Evolutionary conservation across 2,888 invertebrate genomes (phyloP).

Genomic region (Tinea trinotella): DNA sequence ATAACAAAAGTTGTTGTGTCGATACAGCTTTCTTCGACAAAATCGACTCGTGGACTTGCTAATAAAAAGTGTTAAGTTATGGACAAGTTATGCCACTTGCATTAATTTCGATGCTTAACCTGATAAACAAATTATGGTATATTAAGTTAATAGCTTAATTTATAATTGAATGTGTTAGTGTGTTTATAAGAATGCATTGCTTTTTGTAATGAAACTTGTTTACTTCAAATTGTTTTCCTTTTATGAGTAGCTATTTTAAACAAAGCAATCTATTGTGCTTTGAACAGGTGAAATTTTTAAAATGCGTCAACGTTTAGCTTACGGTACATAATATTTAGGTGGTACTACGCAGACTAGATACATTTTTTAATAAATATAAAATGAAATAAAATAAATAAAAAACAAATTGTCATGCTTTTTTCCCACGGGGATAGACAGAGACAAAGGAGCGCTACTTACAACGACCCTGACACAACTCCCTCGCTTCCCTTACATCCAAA

Average conservation of each 20-base stretch:
- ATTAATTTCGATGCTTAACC: slow-evolving; percentile 72
- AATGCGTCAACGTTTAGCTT: not conserved
- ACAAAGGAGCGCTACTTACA: too few species aligned
- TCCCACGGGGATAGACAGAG: too few species aligned
- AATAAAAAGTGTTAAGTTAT: slow-evolving; percentile 72
- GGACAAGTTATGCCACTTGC: slow-evolving; percentile 69
- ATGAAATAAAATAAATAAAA: too few species aligned
- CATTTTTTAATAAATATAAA: too few species aligned
- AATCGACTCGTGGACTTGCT: slow-evolving; percentile 65
- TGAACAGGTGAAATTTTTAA: not conserved
- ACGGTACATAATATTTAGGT: not conserved
- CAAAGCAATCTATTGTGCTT: not conserved
- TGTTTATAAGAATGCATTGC: slow-evolving; percentile 57
- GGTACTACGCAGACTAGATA: too few species aligned
- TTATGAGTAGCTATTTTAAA: too few species aligned
- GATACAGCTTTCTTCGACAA: slow-evolving; percentile 60
- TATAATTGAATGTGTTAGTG: slow-evolving; percentile 67
- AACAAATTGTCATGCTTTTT: too few species aligned
- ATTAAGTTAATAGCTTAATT: slow-evolving; percentile 72
- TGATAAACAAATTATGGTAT: slow-evolving; percentile 71
- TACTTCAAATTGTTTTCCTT: slow-evolving; percentile 19
- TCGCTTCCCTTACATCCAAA: too few species aligned
- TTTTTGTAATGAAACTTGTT: slow-evolving; percentile 45
- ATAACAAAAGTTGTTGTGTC: slow-evolving; percentile 23
- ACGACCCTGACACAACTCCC: too few species aligned